These are phyloP conservation scores for Eupithecia subfuscata DNA, from an alignment of 2,888 invertebrate genomes.

Conservation along the genomic window DNA sequence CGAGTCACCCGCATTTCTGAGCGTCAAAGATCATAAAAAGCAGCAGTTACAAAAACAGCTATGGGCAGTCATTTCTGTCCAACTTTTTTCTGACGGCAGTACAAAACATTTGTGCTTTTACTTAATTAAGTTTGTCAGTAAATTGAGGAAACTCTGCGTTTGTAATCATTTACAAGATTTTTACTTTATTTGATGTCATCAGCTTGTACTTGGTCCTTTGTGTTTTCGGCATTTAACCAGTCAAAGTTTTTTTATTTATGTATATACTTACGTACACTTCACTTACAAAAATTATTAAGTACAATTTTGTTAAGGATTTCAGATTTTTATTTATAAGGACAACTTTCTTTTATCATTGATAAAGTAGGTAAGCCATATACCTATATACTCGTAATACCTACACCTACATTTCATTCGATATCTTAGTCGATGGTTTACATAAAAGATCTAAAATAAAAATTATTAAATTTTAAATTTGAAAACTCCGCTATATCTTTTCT, in stretches of 20 bases:
- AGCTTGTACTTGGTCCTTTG: not conserved
- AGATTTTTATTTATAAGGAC: too few species aligned
- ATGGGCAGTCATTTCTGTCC: not conserved
- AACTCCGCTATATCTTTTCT: too few species aligned
- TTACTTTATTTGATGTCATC: not conserved
- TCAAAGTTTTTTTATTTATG: not conserved
- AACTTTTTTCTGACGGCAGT: not conserved
- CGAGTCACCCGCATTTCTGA: not conserved
- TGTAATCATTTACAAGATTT: not conserved
- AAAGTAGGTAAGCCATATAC: too few species aligned
- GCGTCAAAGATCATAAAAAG: not conserved
- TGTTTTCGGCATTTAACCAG: not conserved
- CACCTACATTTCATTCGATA: too few species aligned
- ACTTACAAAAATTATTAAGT: too few species aligned
- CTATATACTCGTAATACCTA: too few species aligned
- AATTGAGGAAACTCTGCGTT: conserved; percentile 2
- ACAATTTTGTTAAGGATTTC: too few species aligned
- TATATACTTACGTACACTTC: too few species aligned
- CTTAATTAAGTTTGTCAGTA: not conserved
- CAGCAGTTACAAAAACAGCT: not conserved
- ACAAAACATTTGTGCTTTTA: not conserved
- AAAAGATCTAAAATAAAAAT: too few species aligned
- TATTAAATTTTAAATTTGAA: too few species aligned
- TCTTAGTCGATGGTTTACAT: too few species aligned
- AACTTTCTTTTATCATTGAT: too few species aligned